phyloP scores from a whole-genome alignment of 2,113 vertebrate species.

The Psettodes erumei region DNA sequence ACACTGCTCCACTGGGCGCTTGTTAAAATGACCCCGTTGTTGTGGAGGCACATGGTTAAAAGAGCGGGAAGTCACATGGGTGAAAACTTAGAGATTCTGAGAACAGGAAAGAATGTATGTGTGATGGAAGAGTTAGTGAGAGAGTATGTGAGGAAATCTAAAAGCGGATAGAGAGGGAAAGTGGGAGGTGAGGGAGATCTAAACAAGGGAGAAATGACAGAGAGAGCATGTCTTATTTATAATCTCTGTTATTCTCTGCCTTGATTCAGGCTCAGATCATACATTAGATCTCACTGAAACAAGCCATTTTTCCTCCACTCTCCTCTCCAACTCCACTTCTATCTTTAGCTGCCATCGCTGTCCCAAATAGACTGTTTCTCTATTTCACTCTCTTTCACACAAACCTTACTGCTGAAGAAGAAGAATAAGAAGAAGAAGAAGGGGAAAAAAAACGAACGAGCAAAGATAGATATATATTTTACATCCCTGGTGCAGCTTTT shows the following conservation, averaged over 20 bases:
- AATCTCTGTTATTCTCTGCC: constrained; percentile 61
- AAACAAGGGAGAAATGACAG: constrained; percentile 31
- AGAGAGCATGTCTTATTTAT: constrained; percentile 75
- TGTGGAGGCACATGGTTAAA: constrained; percentile 18
- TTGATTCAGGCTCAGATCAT: constrained; percentile 69
- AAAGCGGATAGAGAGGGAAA: constrained; percentile 43
- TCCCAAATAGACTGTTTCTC: constrained; percentile 50
- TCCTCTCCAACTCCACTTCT: constrained; percentile 51
- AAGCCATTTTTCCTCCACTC: constrained; percentile 50
- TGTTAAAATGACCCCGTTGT: constrained; percentile 24
- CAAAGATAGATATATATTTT: constrained; percentile 18
- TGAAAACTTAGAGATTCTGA: background rate
- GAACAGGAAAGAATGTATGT: background rate
- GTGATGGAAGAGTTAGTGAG: constrained; percentile 14
- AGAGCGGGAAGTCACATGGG: background rate
- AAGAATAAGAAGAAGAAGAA: background rate
- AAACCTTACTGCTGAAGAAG: background rate
- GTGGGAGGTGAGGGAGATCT: constrained; percentile 30
- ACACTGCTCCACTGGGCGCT: constrained; percentile 2
- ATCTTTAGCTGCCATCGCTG: constrained; percentile 74
- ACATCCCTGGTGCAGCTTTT: constrained; percentile 56
- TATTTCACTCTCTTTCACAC: constrained; percentile 8
- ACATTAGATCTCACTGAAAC: constrained; percentile 67
- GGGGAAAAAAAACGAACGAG: background rate
- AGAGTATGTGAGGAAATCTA: constrained; percentile 26